Base-by-base conservation (phyloP, 2,888 invertebrate genomes). In the Drosophila greeni region DNA sequence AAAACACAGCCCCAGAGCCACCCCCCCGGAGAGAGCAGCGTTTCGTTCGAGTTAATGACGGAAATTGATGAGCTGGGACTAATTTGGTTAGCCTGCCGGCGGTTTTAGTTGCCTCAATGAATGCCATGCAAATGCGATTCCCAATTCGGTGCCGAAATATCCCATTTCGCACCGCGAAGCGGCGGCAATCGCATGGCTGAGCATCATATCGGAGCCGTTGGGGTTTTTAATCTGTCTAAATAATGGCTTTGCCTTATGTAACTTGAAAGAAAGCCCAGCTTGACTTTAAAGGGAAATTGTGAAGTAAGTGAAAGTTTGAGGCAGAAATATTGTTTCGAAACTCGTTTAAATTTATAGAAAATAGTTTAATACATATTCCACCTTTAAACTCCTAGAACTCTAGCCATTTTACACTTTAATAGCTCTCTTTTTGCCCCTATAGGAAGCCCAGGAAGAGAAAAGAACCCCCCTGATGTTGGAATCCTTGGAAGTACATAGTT, bases 1-100 rank as follows among this genome's bases (percentile, higher is more conserved):
- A 11, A 11, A 0, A 43, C 7, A n/a, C n/a, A n/a, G 2, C 5
- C 33, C 7, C 6, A 31, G 12, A 2, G 12, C 31, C 14, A 26
- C 23, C 3, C 26, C 34, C 29, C n/a, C 18, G 6, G 11, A n/a
- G 6, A 23, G 16, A n/a, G 18, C 20, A 3, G 39, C 4, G 18
- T 14, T 45, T 20, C 45, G 34, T 39, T 66, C 31, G 23, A 51
- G 39, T 31, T 66, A 49, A 57, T 66, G 64, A 65, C 65, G 64
- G 24, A 65, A 65, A 65, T 65, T 65, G 64, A 65, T 65, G 64
- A 65, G 66, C 64, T 65, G 64, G 65, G 54, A 65, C 64, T 65
- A 65, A 65, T 65, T 65, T 65, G 47, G 54, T 65, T 65, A 54
- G 59, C 37, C 45, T 40, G 65, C 47, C 47, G 40, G 54, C 53